Percentiles rank a stretch among this genome's conserved stretches.
phyloP scores from a whole-genome alignment of 2,113 vertebrate genomes.

The Poeciliopsis retropinna region DNA sequence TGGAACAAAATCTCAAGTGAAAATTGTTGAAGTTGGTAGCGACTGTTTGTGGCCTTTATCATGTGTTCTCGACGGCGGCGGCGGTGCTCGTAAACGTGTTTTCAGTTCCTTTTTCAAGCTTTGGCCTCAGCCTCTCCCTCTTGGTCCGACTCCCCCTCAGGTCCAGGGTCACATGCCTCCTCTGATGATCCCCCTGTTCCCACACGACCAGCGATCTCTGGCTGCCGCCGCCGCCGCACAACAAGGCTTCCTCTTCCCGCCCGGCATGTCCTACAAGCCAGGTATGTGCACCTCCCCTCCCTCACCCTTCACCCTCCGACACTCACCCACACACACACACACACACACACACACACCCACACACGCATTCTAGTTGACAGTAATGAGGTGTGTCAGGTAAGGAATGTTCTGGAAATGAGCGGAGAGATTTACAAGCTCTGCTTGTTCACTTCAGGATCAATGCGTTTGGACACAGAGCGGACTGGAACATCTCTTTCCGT shows the following conservation, averaged over 20 bases:
- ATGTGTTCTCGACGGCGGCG: no score
- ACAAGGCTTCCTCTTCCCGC: constrained; percentile 95
- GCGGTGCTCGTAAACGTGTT: not conserved
- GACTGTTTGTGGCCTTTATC: not conserved
- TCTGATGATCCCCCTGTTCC: constrained; percentile 98
- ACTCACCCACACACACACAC: constrained; percentile 19
- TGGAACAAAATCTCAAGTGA: not conserved
- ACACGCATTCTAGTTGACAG: constrained; percentile 39
- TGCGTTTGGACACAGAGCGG: constrained; percentile 53
- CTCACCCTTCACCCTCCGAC: no score
- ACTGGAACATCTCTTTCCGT: constrained; percentile 71
- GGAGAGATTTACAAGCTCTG: constrained; percentile 69
- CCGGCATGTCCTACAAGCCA: constrained; percentile 95
- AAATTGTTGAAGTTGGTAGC: not conserved
- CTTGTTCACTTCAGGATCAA: constrained; percentile 73
- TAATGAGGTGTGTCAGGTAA: constrained; percentile 73
- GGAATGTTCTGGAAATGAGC: constrained; percentile 69
- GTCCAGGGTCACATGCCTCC: constrained; percentile 98
- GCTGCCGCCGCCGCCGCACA: constrained; percentile 93
- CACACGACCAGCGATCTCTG: constrained; percentile 95
- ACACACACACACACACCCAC: not conserved
- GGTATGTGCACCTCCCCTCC: constrained; percentile 74
- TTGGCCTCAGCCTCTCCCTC: not conserved
- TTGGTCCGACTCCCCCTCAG: constrained; percentile 73
- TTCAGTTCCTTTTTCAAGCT: not conserved